Percentiles rank a stretch among this genome's conserved stretches.
These are phyloP conservation scores for Prunella himalayana DNA, from an alignment of 2,113 vertebrate species.

Conservation along the genomic window DNA sequence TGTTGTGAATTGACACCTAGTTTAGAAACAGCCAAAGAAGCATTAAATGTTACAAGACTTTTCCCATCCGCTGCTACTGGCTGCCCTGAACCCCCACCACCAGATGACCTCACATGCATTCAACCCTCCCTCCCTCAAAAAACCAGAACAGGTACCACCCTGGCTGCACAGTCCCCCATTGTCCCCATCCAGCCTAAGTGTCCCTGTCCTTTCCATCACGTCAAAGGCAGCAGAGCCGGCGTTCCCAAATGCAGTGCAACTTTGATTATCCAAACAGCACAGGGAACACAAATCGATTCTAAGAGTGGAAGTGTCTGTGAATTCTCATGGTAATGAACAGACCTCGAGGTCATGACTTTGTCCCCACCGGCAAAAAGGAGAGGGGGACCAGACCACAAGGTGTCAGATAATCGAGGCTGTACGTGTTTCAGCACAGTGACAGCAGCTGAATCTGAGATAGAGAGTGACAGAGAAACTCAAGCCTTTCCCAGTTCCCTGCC, in stretches of 20 bases:
- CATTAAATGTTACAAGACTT: slow-evolving; percentile 98
- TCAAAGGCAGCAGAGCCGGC: neutral
- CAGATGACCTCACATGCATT: neutral
- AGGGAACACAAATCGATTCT: neutral
- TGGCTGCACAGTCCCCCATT: neutral
- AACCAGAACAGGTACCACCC: neutral
- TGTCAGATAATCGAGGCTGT: slow-evolving; percentile 25
- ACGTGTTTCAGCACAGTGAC: neutral
- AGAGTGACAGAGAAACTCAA: slow-evolving; percentile 33
- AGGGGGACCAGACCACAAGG: neutral
- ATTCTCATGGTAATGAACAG: neutral
- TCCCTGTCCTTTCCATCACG: neutral
- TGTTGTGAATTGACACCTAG: slow-evolving; percentile 99
- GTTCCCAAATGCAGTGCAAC: neutral
- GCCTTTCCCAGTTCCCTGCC: slow-evolving; percentile 46
- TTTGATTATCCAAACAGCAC: neutral
- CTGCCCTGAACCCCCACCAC: slow-evolving; percentile 52
- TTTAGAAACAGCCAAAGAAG: slow-evolving; percentile 99
- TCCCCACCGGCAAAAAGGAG: neutral
- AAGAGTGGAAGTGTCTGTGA: neutral
- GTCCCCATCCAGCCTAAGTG: neutral
- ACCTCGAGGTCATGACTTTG: neutral
- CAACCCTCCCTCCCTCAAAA: neutral
- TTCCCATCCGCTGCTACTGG: slow-evolving; percentile 73
- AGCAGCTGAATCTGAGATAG: slow-evolving; percentile 23